These are phyloP conservation scores for Molossus molossus DNA, from an alignment of 2,797 vertebrate genomes.

Conservation along the genomic window DNA sequence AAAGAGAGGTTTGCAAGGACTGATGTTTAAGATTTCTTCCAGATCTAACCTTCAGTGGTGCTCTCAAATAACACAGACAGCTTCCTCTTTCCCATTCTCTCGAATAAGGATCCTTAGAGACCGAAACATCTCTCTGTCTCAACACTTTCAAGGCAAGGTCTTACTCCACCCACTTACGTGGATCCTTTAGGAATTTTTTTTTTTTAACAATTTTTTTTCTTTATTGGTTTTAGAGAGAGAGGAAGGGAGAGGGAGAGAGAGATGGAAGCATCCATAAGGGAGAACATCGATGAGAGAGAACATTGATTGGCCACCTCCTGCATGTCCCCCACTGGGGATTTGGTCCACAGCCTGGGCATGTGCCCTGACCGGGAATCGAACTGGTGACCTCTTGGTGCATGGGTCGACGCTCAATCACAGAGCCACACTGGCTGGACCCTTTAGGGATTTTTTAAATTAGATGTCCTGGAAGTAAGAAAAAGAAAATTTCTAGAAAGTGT, in stretches of 20 bases:
- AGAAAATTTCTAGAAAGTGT: not conserved
- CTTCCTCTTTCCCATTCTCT: not conserved
- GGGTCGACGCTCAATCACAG: no score
- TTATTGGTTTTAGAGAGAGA: no score
- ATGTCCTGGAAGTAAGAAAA: not conserved
- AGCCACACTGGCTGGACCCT: no score
- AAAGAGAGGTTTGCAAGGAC: not conserved
- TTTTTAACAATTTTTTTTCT: no score
- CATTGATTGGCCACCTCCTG: no score
- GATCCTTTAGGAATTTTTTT: slow-evolving; percentile 13
- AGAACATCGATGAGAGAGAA: no score
- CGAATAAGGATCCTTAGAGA: not conserved
- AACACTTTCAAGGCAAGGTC: not conserved
- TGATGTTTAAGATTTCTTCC: not conserved
- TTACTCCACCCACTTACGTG: not conserved
- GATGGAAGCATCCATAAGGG: no score
- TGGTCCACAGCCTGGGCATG: no score
- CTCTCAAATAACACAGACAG: not conserved
- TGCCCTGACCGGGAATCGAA: no score
- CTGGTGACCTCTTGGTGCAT: no score
- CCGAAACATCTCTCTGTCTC: not conserved
- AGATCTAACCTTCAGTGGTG: not conserved
- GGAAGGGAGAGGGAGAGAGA: no score
- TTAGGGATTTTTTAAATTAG: slow-evolving; percentile 36
- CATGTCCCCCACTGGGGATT: no score